Conservation (phyloP, 2,113 vertebrate species). For the Corynorhinus townsendii region DNA sequence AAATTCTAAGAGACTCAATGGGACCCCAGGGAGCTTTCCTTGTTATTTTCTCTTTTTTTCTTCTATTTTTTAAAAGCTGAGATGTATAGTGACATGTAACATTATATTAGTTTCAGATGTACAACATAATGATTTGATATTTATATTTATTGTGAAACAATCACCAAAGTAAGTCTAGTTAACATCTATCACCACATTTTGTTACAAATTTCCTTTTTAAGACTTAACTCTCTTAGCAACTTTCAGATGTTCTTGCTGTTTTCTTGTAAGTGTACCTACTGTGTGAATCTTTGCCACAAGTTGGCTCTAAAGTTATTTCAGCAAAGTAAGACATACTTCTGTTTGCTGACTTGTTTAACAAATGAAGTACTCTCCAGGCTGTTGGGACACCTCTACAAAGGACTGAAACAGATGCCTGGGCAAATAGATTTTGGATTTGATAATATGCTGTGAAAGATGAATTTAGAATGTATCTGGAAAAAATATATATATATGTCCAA, state of each 20-base stretch:
- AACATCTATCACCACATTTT: neutral
- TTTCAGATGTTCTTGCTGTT: neutral
- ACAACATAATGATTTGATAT: neutral
- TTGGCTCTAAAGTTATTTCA: neutral
- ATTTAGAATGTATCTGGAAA: slow-evolving; percentile 15
- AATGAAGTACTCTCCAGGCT: neutral
- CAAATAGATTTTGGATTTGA: neutral
- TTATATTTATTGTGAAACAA: neutral
- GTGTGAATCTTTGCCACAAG: neutral
- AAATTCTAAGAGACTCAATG: neutral
- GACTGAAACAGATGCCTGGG: neutral
- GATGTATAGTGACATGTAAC: neutral
- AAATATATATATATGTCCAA: neutral
- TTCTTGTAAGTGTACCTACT: neutral
- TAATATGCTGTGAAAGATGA: neutral
- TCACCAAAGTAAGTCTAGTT: neutral
- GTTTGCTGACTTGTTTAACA: neutral
- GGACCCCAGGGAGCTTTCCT: neutral
- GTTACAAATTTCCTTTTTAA: neutral
- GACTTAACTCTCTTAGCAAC: neutral
- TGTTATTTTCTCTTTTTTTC: neutral
- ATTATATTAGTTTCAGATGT: neutral
- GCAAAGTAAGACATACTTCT: neutral
- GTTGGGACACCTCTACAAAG: neutral
- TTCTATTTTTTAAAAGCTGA: neutral